Conservation (phyloP, 2,113 vertebrate genomes). For the Brachyistius frenatus region DNA sequence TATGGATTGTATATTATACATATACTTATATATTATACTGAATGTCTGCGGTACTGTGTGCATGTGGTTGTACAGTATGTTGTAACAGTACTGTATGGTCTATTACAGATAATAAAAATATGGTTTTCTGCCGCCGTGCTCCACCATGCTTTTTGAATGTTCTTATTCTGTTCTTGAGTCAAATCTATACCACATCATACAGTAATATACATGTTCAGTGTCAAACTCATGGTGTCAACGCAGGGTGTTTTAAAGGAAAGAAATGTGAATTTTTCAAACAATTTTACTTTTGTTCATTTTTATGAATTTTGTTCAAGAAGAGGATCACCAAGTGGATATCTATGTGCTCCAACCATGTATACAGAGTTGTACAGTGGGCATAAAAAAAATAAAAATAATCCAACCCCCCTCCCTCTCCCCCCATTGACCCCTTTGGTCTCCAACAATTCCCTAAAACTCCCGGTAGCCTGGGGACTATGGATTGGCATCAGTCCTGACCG, state of each 20-base stretch:
- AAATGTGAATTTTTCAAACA: background rate
- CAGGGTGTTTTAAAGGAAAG: background rate
- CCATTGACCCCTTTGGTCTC: conserved; percentile 54
- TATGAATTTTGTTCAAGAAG: background rate
- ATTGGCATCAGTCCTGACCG: conserved; percentile 69
- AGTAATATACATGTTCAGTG: background rate
- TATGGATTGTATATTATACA: background rate
- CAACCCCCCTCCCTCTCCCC: background rate
- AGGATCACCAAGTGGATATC: background rate
- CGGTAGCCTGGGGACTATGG: conserved; percentile 69
- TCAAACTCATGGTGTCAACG: background rate
- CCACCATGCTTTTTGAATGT: background rate
- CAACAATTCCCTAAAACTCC: conserved; percentile 62
- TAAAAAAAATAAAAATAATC: background rate
- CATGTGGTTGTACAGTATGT: background rate
- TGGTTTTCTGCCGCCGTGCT: background rate
- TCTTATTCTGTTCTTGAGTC: background rate
- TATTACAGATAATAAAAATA: background rate
- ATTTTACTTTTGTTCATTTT: background rate
- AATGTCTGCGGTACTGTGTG: background rate
- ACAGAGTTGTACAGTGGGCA: conserved; percentile 9
- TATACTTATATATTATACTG: background rate
- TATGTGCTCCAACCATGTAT: background rate
- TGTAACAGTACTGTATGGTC: background rate
- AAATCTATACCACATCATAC: background rate